phyloP scores from a whole-genome alignment of 2,797 vertebrate genomes.

The Pitangus sulphuratus region DNA sequence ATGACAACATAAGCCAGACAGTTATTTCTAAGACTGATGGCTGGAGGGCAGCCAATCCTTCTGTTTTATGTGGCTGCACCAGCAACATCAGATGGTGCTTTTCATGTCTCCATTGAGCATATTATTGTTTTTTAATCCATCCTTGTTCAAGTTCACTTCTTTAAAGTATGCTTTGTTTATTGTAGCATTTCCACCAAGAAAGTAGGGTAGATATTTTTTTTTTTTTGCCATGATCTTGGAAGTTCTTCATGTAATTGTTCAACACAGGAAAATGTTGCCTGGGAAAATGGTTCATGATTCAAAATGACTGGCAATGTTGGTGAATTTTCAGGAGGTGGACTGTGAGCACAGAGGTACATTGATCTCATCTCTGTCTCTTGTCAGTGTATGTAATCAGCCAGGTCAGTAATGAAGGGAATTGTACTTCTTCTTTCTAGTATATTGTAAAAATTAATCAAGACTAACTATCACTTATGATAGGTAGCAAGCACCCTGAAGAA shows the following conservation, averaged over 20 bases:
- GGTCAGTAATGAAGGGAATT: background rate
- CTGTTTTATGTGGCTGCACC: background rate
- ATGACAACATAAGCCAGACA: background rate
- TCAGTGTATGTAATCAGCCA: background rate
- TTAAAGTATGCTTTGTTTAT: slow-evolving; percentile 1
- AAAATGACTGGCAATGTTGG: background rate
- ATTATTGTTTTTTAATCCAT: background rate
- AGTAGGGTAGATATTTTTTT: background rate
- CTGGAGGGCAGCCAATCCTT: background rate
- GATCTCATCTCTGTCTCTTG: slow-evolving; percentile 7
- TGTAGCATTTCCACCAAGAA: background rate
- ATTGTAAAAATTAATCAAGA: background rate
- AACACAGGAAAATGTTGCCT: background rate
- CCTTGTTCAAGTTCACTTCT: background rate
- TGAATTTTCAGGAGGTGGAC: background rate
- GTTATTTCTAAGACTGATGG: background rate
- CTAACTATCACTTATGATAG: rapidly evolving
- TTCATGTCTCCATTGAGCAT: background rate
- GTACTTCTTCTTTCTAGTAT: background rate
- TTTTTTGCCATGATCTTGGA: background rate
- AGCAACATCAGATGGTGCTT: background rate
- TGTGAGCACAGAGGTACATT: background rate
- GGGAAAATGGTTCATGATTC: slow-evolving; percentile 20
- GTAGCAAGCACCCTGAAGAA: background rate
- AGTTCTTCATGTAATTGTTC: background rate